Evolutionary conservation across 2,888 invertebrate species (phyloP), one percentile per base, ranked within the genome.

Genomic region (Leptopilina myrica): DNA sequence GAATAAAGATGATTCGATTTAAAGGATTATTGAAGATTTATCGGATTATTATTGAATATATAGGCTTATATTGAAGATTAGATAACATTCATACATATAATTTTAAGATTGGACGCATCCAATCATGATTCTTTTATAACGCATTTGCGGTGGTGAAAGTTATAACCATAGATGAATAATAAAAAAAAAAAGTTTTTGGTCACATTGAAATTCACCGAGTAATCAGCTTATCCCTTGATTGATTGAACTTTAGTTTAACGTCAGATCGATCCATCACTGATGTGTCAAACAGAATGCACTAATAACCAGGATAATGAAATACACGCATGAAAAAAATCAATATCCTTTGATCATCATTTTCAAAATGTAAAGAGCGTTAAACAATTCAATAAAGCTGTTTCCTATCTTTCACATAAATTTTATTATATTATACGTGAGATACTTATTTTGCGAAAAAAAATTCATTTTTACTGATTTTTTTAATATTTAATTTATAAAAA

Each of bases 201-300:
- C 62, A 20, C 62, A 62, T 62, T 20, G 62, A 62, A 62, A 62
- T 62, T 62, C 62, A 62, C 15, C 62, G 15, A n/a, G 86, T 86
- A 86, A 86, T 88, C 85, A 85, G 87, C 86, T 89, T 88, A 88
- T 88, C 87, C 87, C 83, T 84, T 88, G 89, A 89, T 88, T 87
- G 89, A 88, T 89, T 87, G 87, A 84, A 83, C 85, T 83, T 82
- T 76, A 80, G 79, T 76, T 81, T 80, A 77, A 83, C 84, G 84
- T 85, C 81, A 84, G 79, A 76, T 81, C 82, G 87, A 89, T 88
- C 87, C 82, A 88, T 88, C 88, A 88, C 84, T 81, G 84, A 85
- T 86, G 84, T 85, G 80, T 84, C 85, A 84, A 85, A 84, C 81
- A 79, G 81, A 73, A 82, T 76, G 83, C 84, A 79, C 86, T 87